Evolutionary conservation across 2,797 vertebrate genomes (phyloP), one percentile per base, ranked within the genome.

Genomic region (Notolabrus celidotus): DNA sequence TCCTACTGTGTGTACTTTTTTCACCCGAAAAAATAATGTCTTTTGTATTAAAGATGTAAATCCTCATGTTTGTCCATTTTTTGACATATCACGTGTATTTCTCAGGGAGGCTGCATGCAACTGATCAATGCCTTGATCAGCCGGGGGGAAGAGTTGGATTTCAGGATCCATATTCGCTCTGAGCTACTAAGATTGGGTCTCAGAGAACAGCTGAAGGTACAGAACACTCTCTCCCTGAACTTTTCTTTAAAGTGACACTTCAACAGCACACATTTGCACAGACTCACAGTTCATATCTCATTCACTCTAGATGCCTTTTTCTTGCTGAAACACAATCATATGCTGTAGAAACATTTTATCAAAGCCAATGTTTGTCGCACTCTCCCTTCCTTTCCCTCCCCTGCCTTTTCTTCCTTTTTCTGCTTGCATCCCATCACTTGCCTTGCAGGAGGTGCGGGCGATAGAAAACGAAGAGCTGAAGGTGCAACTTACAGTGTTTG

Each of bases 121-220:
- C 88, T 98, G 46, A 96, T 98, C 88, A 98, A 98, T 19, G 96
- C 95, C 63, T 91, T 98, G 66, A 96, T 98, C 90, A 96, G 92
- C 71, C 94, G 95, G 39, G 95, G 92, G 43, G 96, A 97, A 62
- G 97, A 98, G 74, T 91, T 97, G 81, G 97, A 98, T 87, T 97
- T 97, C 84, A 94, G 96, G 89, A 94, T 98, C 86, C 97, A 98
- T 79, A 95, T 98, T 79, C 95, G 97, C 67, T 97, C 96, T 52
- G 97, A 98, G 79, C 89, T 98, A 56, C 94, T 95, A 75, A 95
- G 96, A 62, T 88, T 95, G 60, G 97, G 97, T 47, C 91, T 98
- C 22, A 88, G 88, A 77, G 92, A 94, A 0, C 79, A 87, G 33
- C 90, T 98, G 42, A 93, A 74, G 93, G 97, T 98, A 88, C 73